A percentile compares a stretch with the other conserved stretches of the same genome.
Conservation (phyloP, 2,113 vertebrate genomes). For the Mustelus asterias region DNA sequence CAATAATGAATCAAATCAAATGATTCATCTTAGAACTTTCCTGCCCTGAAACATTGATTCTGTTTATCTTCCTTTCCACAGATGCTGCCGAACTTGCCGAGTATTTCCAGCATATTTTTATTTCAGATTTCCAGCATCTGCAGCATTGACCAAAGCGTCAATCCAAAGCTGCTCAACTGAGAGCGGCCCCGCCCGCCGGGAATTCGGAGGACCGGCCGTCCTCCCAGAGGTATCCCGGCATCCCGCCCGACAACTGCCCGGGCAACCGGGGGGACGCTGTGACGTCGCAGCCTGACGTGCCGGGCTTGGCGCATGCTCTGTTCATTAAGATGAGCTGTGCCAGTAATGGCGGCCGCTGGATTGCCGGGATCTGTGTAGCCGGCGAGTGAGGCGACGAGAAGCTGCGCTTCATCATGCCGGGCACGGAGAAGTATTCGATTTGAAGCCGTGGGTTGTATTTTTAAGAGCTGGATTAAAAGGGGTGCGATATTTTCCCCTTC, state of each 20-base stretch:
- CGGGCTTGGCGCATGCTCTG: neutral
- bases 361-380: neutral
- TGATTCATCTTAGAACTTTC: too few species aligned
- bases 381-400: neutral
- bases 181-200: neutral
- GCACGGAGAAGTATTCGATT: neutral
- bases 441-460: neutral
- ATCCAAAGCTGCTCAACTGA: neutral
- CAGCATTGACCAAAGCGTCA: too few species aligned
- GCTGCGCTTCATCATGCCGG: neutral
- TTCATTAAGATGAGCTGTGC: neutral
- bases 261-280: slow-evolving; percentile 22
- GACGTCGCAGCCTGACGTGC: neutral
- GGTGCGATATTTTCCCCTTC: neutral
- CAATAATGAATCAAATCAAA: too few species aligned
- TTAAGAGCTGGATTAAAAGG: neutral
- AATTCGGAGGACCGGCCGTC: neutral
- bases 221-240: neutral
- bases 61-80: too few species aligned
- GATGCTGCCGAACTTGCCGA: neutral
- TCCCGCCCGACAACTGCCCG: neutral
- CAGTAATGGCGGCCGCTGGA: neutral
- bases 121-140: too few species aligned
- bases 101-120: neutral
- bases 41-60: too few species aligned